Evolutionary conservation across 2,888 invertebrate genomes (phyloP), one percentile per base, ranked within the genome.

Genomic region (Galeruca laticollis): DNA sequence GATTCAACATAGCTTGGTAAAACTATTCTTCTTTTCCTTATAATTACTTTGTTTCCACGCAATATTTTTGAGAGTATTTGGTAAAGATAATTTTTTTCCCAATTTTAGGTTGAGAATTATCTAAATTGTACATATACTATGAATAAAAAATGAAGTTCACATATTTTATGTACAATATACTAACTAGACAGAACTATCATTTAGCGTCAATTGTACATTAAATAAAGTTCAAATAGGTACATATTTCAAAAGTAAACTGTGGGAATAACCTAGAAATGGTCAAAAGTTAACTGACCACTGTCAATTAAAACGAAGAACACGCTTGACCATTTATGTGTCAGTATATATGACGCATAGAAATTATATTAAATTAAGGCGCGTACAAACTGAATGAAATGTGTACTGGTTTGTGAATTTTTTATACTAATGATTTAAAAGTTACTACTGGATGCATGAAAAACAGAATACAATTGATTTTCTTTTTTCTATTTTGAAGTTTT

Each of bases 231-330:
- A 18, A 18, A 15, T 9, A 47, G 1, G 18, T 18, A 8, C 15
- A 18, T 26, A 26, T 13, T 52, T 56, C 33, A 15, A 33, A 56
- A 60, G n/a, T 31, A 54, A 47, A 68, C 68, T 61, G 68, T 69
- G 69, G 54, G 69, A 69, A 69, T 69, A 69, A 65, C 69, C 69
- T 65, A 69, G 69, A 69, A 69, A 59, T 63, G 54, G 56, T 61
- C 6, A 60, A 64, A 49, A 21, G 69, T 65, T 60, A 57, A 69
- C 61, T 69, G 69, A 49, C 69, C 69, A 69, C 47, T 56, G 54
- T 26, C 59, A 67, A 68, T 73, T 69, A 67, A 71, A 67, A 73
- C 66, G 61, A 65, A 56, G 52, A 71, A 69, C 71, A 73, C 68
- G 70, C 47, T 18, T 47, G 47, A 68, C 72, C 70, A 70, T 72